Conservation (phyloP, 1,140 invertebrate species). For the Drosophila ficusphila region DNA sequence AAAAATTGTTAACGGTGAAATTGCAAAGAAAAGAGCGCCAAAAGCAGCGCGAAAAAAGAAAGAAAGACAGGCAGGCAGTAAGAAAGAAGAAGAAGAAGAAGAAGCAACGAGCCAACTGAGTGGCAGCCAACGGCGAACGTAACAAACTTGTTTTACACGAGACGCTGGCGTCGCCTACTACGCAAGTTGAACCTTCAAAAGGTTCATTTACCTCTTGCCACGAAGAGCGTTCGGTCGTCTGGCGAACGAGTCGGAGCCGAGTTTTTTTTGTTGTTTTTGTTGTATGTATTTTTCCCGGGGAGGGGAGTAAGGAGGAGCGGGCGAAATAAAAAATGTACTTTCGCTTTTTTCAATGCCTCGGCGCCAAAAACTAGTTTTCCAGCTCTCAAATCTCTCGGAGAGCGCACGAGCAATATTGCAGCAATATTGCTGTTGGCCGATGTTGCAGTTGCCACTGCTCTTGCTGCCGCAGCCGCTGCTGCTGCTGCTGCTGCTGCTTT, state of each 20-base stretch:
- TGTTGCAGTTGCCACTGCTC: constrained; percentile 43
- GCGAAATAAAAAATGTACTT: constrained; percentile 79
- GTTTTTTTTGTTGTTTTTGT: neutral
- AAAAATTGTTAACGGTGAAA: constrained; percentile 74
- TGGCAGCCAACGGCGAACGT: constrained; percentile 42
- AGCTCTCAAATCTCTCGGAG: constrained; percentile 36
- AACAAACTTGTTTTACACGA: constrained; percentile 80
- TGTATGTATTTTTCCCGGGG: constrained; percentile 6
- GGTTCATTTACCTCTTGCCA: constrained; percentile 82
- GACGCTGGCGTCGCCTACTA: constrained; percentile 61
- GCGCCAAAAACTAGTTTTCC: constrained; percentile 78
- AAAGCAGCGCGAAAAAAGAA: constrained; percentile 37
- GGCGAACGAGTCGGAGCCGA: constrained; percentile 28
- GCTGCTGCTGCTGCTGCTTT: constrained; percentile 9
- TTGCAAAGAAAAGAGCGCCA: constrained; percentile 73
- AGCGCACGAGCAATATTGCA: neutral
- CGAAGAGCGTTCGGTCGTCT: constrained; percentile 30
- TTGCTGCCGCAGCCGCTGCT: neutral
- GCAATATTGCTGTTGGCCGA: constrained; percentile 11
- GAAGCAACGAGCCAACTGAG: constrained; percentile 10
- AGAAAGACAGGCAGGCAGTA: too few species aligned
- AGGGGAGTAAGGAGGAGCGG: neutral
- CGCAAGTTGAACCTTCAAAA: constrained; percentile 84
- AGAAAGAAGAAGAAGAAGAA: constrained; percentile 23
- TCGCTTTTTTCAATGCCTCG: constrained; percentile 84